Evolutionary conservation across 2,113 vertebrate genomes (phyloP), one percentile per base, ranked within the genome.

Genomic region (Chloebia gouldiae): DNA sequence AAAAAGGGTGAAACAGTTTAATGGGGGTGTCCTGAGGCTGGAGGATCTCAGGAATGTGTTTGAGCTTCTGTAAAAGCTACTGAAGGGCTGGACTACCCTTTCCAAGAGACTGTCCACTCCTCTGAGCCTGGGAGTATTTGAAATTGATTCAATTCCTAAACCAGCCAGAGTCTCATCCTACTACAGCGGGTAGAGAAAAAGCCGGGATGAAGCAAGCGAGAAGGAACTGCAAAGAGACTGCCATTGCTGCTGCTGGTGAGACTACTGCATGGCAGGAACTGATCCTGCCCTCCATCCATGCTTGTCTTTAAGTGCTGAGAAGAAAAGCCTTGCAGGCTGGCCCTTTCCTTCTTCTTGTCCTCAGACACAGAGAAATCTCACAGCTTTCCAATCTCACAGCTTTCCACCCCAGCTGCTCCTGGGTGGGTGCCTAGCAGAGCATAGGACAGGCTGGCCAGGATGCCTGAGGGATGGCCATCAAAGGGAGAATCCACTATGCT

Each of bases 351-450:
- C 28, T 65, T 30, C 14, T 16, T 47, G 13, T 39, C 30, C 9
- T 51, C 2, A 0, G 8, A 9, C 10, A 12, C 17, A 40, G 37
- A 37, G 24, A 71, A 59, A 86, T 18, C 12, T 2, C 2, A 14
- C 13, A 79, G 27, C 7, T 75, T 91, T 49, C 51, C 44, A 27
- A 86, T 18, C 12, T 2, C 2, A 14, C 13, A 79, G 27, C 7
- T 75, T 91, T 49, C 51, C 44, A 27, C 0, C 13, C 12, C 1
- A 1, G 49, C 25, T 80, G 33, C 50, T 50, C 20, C 1, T 2
- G 4, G 11, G 2, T 44, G 2, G 53, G 7, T 23, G 19, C 33
- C n/a, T 12, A 39, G 33, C 0, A 1, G 35, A 28, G 24, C 51
- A 25, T 1, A 2, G 28, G 47, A 7, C 14, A 31, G 21, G 13